Conservation (phyloP, 2,888 invertebrate genomes). For the Erpobdella octoculata region DNA sequence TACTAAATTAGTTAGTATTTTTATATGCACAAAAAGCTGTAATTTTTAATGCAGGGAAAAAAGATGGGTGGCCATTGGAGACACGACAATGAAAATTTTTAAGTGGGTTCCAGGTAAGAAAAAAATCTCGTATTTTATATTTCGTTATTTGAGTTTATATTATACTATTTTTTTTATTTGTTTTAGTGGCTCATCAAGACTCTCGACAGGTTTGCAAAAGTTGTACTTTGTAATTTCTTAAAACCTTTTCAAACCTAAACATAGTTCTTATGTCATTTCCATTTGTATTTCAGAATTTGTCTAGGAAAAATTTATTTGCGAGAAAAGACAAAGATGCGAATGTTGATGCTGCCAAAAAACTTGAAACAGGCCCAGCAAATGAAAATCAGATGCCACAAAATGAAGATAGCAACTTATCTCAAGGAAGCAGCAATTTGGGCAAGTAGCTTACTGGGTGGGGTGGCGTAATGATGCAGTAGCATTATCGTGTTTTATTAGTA, state of each 20-base stretch:
- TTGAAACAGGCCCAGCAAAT: neutral
- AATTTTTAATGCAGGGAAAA: constrained; percentile 70
- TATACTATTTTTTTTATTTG: neutral
- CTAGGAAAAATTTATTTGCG: constrained; percentile 24
- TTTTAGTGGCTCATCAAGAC: constrained; percentile 27
- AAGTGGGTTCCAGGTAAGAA: constrained; percentile 81
- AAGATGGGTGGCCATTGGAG: constrained; percentile 96
- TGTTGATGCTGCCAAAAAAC: neutral
- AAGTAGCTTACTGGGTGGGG: too few species aligned
- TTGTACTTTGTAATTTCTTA: neutral
- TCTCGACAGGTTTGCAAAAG: constrained; percentile 19
- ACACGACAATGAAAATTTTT: constrained; percentile 95
- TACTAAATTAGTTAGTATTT: neutral
- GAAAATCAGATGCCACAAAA: constrained; percentile 18
- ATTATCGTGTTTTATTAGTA: too few species aligned
- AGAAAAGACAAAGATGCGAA: constrained; percentile 12
- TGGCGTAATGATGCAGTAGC: too few species aligned
- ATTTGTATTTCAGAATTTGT: constrained; percentile 13
- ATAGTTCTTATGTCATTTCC: neutral
- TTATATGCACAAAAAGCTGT: neutral
- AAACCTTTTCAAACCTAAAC: neutral
- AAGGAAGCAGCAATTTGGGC: constrained; percentile 30
- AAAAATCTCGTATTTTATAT: neutral
- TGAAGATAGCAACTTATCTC: constrained; percentile 34
- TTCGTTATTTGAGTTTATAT: neutral